These are phyloP conservation scores for Zapornia atra DNA, from an alignment of 2,113 vertebrate species.

Conservation along the genomic window DNA sequence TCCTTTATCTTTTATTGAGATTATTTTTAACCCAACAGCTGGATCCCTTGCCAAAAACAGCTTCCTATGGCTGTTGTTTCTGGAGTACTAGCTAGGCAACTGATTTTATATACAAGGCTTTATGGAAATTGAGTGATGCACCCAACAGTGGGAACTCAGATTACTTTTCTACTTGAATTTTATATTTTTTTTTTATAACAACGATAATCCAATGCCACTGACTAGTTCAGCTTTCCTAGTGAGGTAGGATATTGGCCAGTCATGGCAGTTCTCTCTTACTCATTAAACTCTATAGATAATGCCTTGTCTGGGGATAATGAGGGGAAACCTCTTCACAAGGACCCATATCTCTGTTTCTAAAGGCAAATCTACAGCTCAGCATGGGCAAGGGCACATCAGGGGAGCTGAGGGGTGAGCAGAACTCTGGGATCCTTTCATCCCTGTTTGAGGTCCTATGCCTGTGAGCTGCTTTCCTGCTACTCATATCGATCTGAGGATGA, in stretches of 20 bases:
- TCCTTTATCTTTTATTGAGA: slow-evolving; percentile 65
- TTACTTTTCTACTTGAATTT: neutral
- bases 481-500: accelerated
- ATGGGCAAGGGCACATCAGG: neutral
- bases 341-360: neutral
- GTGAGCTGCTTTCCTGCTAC: neutral
- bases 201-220: neutral
- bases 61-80: neutral
- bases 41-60: neutral
- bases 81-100: neutral
- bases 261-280: neutral
- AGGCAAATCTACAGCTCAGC: neutral
- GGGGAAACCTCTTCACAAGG: neutral
- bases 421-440: neutral
- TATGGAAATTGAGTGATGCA: neutral
- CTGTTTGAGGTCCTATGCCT: neutral
- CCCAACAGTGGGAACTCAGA: neutral
- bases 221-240: neutral
- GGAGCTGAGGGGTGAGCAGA: neutral
- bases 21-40: slow-evolving; percentile 43
- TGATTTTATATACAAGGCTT: neutral
- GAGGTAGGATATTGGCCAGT: neutral
- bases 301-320: neutral
- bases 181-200: neutral
- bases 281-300: neutral